A percentile compares a stretch with the other conserved stretches of the same genome.
These are phyloP conservation scores for Drosophila hamatofila DNA, from an alignment of 2,888 invertebrate genomes.

Conservation along the genomic window DNA sequence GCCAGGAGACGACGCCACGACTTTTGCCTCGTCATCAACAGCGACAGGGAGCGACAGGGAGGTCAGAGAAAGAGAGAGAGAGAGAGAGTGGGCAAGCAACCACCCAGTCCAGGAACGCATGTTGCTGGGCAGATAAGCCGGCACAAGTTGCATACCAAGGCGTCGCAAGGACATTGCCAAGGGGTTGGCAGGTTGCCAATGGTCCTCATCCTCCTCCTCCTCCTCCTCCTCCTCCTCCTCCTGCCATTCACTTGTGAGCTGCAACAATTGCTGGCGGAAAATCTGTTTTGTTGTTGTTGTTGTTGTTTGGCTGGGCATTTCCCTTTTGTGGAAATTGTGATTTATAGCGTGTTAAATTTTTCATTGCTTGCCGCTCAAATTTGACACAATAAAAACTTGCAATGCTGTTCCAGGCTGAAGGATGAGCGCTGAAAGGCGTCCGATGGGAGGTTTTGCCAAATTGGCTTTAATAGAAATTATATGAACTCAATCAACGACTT, in stretches of 20 bases:
- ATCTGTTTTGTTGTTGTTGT: constrained; percentile 34
- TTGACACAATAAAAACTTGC: constrained; percentile 73
- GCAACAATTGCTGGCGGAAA: constrained; percentile 68
- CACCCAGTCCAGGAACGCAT: constrained; percentile 53
- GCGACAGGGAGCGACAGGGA: background rate
- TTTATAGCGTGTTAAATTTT: constrained; percentile 81
- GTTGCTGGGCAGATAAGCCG: constrained; percentile 69
- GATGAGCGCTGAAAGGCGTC: background rate
- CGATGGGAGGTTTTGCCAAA: constrained; percentile 40
- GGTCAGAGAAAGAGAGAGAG: background rate
- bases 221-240: constrained; percentile 6
- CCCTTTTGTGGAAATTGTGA: constrained; percentile 66
- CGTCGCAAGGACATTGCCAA: constrained; percentile 74
- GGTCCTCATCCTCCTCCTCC: constrained; percentile 14
- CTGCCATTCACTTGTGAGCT: constrained; percentile 25
- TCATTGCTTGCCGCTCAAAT: constrained; percentile 68
- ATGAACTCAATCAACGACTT: constrained; percentile 69
- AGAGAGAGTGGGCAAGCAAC: background rate
- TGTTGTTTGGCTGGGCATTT: background rate
- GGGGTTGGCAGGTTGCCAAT: constrained; percentile 56
- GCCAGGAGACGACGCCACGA: constrained; percentile 62
- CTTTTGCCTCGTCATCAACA: constrained; percentile 63
- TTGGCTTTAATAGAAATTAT: constrained; percentile 74
- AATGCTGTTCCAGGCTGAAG: constrained; percentile 19
- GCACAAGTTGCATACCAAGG: constrained; percentile 69